Evolutionary conservation across 2,888 invertebrate species (phyloP), one percentile per base, ranked within the genome.

Genomic region (Apamea anceps): DNA sequence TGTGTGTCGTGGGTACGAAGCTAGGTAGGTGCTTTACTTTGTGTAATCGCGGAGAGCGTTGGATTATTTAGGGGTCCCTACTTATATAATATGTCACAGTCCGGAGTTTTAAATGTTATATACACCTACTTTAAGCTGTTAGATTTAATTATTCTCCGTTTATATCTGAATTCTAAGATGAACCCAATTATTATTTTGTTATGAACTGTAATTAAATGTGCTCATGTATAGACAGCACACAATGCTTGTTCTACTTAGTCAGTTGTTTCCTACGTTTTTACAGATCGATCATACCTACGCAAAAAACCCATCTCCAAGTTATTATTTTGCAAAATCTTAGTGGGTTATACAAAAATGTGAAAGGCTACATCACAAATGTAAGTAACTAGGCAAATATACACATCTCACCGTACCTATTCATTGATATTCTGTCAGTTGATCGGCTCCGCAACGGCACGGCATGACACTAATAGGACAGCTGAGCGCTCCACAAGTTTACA

Each of bases 401-500:
- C n/a, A 62, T 72, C 74, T 74, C 25, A 78, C 51, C 48, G 25
- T 62, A 65, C 21, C 7, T 63, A 65, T 68, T 82, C 77, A 86
- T 86, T 80, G 77, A 77, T 77, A 85, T 86, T 86, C 80, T 54
- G 73, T 75, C 80, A 74, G 80, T 67, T 51, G 54, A 28, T 32
- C 45, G 83, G 68, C 45, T 62, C 32, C 63, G 25, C 70, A 73
- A 37, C 68, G 63, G 21, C 62, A 37, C 57, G 68, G 54, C 28
- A 51, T 84, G 86, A 84, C 86, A 81, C 81, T 84, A 86, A 86
- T 84, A 84, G 68, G 84, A 86, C 74, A 73, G 62, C 28, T 76
- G 85, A 81, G 42, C 77, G 81, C 48, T 74, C 65, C 65, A 65
- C 70, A 78, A 83, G 28, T 68, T 74, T 42, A 62, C 66, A 80